These are phyloP conservation scores for Drosophila novamexicana DNA, from an alignment of 1,140 invertebrate genomes.

Conservation along the genomic window DNA sequence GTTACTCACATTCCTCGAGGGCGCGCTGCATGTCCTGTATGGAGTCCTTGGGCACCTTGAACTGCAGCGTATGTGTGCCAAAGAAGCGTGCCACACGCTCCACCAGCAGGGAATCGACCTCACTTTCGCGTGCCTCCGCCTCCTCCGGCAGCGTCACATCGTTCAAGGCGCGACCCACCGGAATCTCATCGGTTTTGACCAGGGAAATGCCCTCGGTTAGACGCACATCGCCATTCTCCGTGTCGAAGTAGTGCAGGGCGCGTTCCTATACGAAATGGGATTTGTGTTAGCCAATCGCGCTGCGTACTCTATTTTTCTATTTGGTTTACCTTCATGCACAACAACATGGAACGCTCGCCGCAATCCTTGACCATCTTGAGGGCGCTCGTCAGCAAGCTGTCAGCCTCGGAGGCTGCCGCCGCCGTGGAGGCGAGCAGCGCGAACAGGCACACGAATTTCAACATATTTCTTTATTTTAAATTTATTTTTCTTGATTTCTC, in stretches of 20 bases:
- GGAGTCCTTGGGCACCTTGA: constrained; percentile 89
- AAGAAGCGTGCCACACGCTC: constrained; percentile 91
- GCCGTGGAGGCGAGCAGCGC: constrained; percentile 86
- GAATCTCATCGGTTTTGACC: constrained; percentile 87
- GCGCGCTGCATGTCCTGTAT: constrained; percentile 89
- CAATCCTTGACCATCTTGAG: constrained; percentile 89
- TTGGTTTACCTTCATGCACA: constrained; percentile 89
- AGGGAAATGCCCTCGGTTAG: constrained; percentile 89
- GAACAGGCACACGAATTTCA: constrained; percentile 84
- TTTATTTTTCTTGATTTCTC: constrained; percentile 3
- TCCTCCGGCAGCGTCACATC: constrained; percentile 87
- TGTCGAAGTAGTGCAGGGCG: constrained; percentile 88
- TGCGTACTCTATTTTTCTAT: too few species aligned
- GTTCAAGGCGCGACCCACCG: constrained; percentile 85
- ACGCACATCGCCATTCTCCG: constrained; percentile 86
- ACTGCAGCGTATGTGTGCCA: constrained; percentile 91
- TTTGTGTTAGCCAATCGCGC: background rate
- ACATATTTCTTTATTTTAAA: constrained; percentile 85
- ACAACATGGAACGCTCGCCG: constrained; percentile 88
- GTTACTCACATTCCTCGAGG: constrained; percentile 86
- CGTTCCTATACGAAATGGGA: constrained; percentile 85
- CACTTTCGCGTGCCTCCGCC: constrained; percentile 89
- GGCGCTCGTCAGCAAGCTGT: constrained; percentile 86
- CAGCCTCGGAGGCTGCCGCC: constrained; percentile 72
- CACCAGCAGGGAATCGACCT: constrained; percentile 90